Evolutionary conservation across 2,797 vertebrate species (phyloP), one percentile per base, ranked within the genome.

Genomic region (Esox lucius): DNA sequence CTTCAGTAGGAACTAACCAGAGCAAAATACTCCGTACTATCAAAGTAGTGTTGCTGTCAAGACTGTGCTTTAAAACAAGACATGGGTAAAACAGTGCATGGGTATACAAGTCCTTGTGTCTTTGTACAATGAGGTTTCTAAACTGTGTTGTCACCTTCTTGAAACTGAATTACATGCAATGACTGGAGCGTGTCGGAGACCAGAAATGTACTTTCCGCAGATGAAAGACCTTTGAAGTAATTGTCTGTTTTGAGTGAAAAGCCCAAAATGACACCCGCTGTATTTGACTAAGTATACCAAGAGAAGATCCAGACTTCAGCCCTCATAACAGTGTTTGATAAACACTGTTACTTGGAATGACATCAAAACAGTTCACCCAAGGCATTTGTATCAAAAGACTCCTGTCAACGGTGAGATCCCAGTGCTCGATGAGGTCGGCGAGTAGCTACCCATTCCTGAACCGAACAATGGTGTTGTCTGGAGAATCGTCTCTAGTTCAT

Each of bases 401-500:
- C 71, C 67, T 76, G 83, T 76, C 39, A 76, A 74, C 31, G 11
- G 79, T 61, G 77, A 75, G 48, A 17, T 78, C 83, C 28, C 28
- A 68, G 68, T 24, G 74, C 75, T 85, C 17, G 42, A 24, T 62
- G 49, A 85, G 74, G 66, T 62, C 51, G 59, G 53, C 71, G 68
- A 71, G 62, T 77, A 74, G 67, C 39, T 42, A 9, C 39, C 73
- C 39, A 6, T 75, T 70, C 85, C 77, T 76, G 56, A 70, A 70
- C 71, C 70, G 81, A 84, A 93, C 88, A 92, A 90, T 83, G 85
- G 83, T 79, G 80, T 65, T 76, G 67, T 16, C 74, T 77, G 19
- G 24, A 83, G 77, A 82, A 78, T 81, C 78, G 79, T 86, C 86
- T 88, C 86, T 83, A 76, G 85, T 91, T 93, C 86, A 79, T 81